Conservation (phyloP, 2,797 vertebrate genomes). For the Pantherophis vulpinus region DNA sequence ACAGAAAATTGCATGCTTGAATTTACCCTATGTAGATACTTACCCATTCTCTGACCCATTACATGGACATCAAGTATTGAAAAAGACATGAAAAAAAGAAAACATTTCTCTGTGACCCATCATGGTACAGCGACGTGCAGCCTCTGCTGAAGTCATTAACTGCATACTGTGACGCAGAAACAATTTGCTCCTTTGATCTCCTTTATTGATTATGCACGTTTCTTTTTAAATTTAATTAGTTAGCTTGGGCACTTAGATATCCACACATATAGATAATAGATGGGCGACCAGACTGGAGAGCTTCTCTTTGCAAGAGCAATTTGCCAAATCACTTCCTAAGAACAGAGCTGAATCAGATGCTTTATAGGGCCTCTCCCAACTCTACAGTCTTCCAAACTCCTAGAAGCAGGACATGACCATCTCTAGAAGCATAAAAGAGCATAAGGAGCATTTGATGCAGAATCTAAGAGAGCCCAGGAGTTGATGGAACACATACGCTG, state of each 20-base stretch:
- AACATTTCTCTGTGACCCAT: not conserved
- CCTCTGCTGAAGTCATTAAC: not conserved
- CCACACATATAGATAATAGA: not conserved
- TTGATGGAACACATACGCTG: not conserved
- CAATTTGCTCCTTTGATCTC: not conserved
- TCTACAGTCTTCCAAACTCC: not conserved
- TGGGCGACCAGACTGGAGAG: not conserved
- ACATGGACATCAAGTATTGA: not conserved
- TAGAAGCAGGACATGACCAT: not conserved
- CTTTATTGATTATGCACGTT: not conserved
- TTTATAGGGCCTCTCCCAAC: not conserved
- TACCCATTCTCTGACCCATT: not conserved
- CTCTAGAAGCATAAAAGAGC: not conserved
- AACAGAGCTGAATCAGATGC: not conserved
- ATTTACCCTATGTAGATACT: not conserved
- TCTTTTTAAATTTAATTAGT: not conserved
- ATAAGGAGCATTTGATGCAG: not conserved
- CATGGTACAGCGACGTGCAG: not conserved
- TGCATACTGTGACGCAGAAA: not conserved
- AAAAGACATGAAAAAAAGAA: not conserved
- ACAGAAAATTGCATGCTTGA: not conserved
- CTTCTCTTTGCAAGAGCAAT: not conserved
- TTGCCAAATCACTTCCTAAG: not conserved
- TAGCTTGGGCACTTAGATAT: not conserved
- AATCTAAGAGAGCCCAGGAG: not conserved